Evolutionary conservation across 1,140 invertebrate genomes (phyloP), one percentile per base, ranked within the genome.

Genomic region (Caenorhabditis briggsae): DNA sequence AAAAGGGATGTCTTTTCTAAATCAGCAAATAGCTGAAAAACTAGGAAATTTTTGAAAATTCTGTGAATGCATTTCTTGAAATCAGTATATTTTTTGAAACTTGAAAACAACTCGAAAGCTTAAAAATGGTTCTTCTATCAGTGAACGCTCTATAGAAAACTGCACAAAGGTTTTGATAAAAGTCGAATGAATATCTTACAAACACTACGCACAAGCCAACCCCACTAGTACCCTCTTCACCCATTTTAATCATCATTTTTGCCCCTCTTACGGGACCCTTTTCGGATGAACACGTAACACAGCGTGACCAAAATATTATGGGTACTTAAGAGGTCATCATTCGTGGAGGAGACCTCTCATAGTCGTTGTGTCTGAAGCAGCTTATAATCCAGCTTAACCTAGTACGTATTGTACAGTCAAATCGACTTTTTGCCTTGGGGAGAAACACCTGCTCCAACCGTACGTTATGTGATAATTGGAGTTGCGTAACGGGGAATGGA

Each of bases 291-390:
- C 16, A 55, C 5, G 12, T 23, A 18, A 50, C 6, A 11, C 65
- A 70, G 61, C 84, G 58, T 61, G 59, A 50, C 46, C 64, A 78
- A 78, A 78, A 78, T 78, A 78, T 78, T 78, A 53, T 78, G 70
- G 46, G 70, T 78, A 46, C 70, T 78, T n/a, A 78, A 78, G 46
- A 50, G 70, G 70, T 78, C 70, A 78, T 78, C 70, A 25, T 50
- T 11, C n/a, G n/a, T 46, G 8, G 33, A 23, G 16, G n/a, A 70
- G 18, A 33, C 46, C 61, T 25, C 70, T 50, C 70, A 50, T 78
- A 41, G 50, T 78, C 70, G 46, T 50, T 25, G 33, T 20, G 23
- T 25, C 59, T 25, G 23, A 23, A 50, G 18, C 70, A n/a, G 16
- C 70, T n/a, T 78, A 23, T 78, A 78, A 78, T 78, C 70, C 70